phyloP scores from a whole-genome alignment of 1,140 invertebrate genomes.

The Lordiphosa clarofinis region DNA sequence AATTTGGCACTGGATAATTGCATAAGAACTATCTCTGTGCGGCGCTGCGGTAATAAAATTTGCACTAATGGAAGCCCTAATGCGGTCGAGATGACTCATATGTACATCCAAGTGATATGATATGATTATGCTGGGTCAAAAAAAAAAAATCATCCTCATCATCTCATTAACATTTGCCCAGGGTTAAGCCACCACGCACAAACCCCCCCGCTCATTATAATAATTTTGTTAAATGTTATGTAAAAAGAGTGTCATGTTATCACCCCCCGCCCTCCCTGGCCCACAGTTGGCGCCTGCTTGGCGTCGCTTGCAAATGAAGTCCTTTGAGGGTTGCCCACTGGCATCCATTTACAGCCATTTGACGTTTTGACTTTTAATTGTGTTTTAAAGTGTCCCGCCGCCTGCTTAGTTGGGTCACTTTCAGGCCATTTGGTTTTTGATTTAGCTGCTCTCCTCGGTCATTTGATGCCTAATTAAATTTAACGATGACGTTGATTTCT shows the following conservation, averaged over 20 bases:
- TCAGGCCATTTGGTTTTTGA: constrained; percentile 72
- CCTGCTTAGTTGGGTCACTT: constrained; percentile 36
- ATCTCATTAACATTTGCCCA: constrained; percentile 63
- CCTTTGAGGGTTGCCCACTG: constrained; percentile 62
- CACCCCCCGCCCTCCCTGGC: background rate
- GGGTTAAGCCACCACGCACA: constrained; percentile 38
- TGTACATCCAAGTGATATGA: constrained; percentile 1
- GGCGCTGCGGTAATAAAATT: constrained; percentile 59
- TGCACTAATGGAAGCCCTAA: constrained; percentile 61
- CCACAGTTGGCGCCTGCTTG: constrained; percentile 44
- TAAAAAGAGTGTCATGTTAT: constrained; percentile 59
- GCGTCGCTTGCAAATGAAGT: constrained; percentile 60
- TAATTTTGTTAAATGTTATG: constrained; percentile 78
- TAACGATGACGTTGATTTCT: constrained; percentile 73
- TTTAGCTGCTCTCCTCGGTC: constrained; percentile 59
- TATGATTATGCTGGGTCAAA: constrained; percentile 21
- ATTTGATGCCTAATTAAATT: constrained; percentile 79
- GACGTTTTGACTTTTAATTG: constrained; percentile 75
- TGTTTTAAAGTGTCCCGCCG: constrained; percentile 66
- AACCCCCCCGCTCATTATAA: constrained; percentile 51
- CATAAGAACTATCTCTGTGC: constrained; percentile 39
- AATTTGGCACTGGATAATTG: constrained; percentile 60
- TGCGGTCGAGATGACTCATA: constrained; percentile 46
- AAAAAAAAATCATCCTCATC: constrained; percentile 25
- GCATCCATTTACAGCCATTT: constrained; percentile 61